A percentile compares a stretch with the other conserved stretches of the same genome.
These are phyloP conservation scores for Pomacea maculata DNA, from an alignment of 1,140 invertebrate species.

Conservation along the genomic window DNA sequence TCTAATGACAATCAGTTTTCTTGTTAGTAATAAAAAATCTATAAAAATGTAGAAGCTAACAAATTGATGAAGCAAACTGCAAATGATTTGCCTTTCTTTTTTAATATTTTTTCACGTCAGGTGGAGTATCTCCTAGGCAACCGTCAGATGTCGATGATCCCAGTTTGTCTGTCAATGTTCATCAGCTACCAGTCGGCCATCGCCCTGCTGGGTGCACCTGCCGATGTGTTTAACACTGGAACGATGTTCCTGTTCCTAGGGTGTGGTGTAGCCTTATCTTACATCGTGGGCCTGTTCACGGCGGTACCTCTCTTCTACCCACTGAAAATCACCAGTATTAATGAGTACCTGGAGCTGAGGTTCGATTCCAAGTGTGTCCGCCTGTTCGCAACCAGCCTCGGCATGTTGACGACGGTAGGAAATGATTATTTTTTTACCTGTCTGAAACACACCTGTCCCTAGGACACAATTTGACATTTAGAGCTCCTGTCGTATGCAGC, in stretches of 20 bases:
- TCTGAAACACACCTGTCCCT: too few relatives aligned
- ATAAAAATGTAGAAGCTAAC: too few relatives aligned
- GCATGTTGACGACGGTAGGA: conserved; percentile 71
- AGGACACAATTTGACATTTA: too few relatives aligned
- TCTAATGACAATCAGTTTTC: too few relatives aligned
- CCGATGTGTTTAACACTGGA: conserved; percentile 76
- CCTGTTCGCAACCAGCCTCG: conserved; percentile 32
- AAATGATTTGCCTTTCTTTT: too few relatives aligned
- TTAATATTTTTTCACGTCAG: conserved; percentile 25
- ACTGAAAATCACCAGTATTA: conserved; percentile 51
- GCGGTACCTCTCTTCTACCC: conserved; percentile 56
- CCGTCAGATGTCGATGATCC: conserved; percentile 75
- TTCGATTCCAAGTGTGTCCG: conserved; percentile 42
- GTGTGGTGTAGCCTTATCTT: conserved; percentile 36
- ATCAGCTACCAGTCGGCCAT: conserved; percentile 87
- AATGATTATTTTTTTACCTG: conserved; percentile 64
- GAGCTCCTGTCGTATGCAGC: too few relatives aligned
- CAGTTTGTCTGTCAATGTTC: conserved; percentile 48
- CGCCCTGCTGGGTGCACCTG: conserved; percentile 83
- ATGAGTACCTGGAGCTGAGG: conserved; percentile 80
- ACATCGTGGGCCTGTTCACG: conserved; percentile 41
- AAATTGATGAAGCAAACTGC: too few relatives aligned
- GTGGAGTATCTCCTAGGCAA: conserved; percentile 79
- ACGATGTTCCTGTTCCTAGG: conserved; percentile 18
- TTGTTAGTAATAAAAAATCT: too few relatives aligned